Evolutionary conservation across 2,797 vertebrate species (phyloP).

Genomic region (Oreortyx pictus): DNA sequence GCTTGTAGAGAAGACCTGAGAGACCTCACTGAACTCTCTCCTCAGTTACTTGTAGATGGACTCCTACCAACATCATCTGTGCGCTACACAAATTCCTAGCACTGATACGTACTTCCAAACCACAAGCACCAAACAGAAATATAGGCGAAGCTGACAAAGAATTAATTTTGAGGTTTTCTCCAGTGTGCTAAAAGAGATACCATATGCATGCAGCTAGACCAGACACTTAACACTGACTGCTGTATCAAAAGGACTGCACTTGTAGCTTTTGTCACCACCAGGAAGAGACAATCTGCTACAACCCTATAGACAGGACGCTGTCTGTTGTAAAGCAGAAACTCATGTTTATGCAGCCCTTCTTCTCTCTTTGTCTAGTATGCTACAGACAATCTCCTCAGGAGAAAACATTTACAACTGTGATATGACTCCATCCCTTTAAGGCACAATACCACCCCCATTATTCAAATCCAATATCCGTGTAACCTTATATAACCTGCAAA

Average conservation of each 20-base stretch:
- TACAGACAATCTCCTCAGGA: neutral
- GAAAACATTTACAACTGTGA: slow-evolving; percentile 43
- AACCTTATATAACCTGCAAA: slow-evolving; percentile 48
- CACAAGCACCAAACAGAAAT: neutral
- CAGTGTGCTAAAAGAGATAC: neutral
- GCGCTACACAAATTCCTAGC: neutral
- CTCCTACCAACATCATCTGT: neutral
- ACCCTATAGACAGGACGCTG: neutral
- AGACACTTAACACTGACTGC: neutral
- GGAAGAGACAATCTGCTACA: neutral
- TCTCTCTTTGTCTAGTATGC: neutral
- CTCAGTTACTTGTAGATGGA: neutral
- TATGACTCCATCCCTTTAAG: slow-evolving; percentile 35
- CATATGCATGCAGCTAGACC: neutral
- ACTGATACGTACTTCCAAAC: neutral
- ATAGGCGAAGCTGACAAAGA: neutral
- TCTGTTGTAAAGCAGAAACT: neutral
- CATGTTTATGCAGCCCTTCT: neutral
- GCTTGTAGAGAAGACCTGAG: neutral
- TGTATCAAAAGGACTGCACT: neutral
- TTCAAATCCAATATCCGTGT: slow-evolving; percentile 38
- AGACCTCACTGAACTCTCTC: neutral
- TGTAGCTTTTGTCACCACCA: neutral
- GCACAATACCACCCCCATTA: neutral
- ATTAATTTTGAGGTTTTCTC: neutral